A percentile compares a stretch with the other conserved stretches of the same genome.
phyloP scores from a whole-genome alignment of 1,140 invertebrate genomes.

The Druon quercuslanigerum region DNA sequence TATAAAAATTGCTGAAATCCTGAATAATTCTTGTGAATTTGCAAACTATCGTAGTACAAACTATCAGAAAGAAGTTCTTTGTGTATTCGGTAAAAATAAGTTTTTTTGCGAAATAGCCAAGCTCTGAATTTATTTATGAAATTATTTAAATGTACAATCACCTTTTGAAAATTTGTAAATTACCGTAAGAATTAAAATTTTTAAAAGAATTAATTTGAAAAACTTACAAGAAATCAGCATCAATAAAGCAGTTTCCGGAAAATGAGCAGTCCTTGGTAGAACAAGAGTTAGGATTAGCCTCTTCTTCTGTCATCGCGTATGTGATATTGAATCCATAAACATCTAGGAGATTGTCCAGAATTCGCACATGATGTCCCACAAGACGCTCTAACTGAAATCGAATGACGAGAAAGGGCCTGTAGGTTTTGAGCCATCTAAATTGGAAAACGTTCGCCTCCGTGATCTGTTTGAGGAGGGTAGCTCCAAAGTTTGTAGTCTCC shows the following conservation, averaged over 20 bases:
- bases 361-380: conserved; percentile 89
- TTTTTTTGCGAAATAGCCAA: too few species aligned
- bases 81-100: too few species aligned
- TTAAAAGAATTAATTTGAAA: neutral
- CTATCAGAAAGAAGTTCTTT: too few species aligned
- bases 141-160: too few species aligned
- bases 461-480: conserved; percentile 77
- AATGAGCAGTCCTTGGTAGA: conserved; percentile 87
- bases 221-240: conserved; percentile 68
- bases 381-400: conserved; percentile 84
- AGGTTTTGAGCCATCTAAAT: conserved; percentile 81
- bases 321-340: conserved; percentile 96
- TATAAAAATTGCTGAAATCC: too few species aligned
- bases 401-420: conserved; percentile 86
- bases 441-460: conserved; percentile 84
- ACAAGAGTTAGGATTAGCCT: conserved; percentile 80
- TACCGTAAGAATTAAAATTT: neutral
- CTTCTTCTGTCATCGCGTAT: conserved; percentile 83
- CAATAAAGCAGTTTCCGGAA: conserved; percentile 88
- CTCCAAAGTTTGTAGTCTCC: conserved; percentile 81
- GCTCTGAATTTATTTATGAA: too few species aligned
- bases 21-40: too few species aligned
- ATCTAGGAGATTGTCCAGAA: conserved; percentile 86
- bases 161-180: too few species aligned
- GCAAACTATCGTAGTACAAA: too few species aligned